phyloP scores from a whole-genome alignment of 64 coral and sea anemone species.

The Anthopleura sola region DNA sequence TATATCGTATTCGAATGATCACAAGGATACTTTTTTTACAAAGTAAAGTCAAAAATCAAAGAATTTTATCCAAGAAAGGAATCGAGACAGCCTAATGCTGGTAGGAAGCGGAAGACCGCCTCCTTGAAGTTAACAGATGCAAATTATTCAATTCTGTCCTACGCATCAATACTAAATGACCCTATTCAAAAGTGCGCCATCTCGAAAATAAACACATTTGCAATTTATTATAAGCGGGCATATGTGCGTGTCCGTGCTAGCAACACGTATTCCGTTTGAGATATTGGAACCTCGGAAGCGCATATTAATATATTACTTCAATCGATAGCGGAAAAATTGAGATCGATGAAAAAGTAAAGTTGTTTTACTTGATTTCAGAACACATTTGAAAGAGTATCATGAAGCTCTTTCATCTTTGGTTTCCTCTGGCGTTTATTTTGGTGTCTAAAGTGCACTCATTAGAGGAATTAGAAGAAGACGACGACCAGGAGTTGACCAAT shows the following conservation, averaged over 20 bases:
- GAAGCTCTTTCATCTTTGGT: slow-evolving; percentile 9
- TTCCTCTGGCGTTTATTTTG: slow-evolving; percentile 26
- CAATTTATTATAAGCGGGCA: background rate
- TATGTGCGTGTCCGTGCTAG: background rate
- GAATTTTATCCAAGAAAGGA: no score
- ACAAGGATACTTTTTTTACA: no score
- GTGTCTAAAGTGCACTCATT: slow-evolving; percentile 1
- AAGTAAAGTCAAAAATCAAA: no score
- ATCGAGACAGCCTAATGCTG: no score
- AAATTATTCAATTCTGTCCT: slow-evolving; percentile 5
- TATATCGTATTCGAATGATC: no score
- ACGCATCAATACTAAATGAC: slow-evolving; percentile 15
- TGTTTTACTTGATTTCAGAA: background rate
- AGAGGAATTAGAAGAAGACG: slow-evolving; percentile 31
- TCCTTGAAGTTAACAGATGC: background rate
- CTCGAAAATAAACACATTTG: slow-evolving; percentile 6
- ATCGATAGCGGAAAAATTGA: background rate
- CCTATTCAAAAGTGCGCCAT: background rate
- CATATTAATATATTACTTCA: background rate
- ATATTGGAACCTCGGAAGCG: background rate
- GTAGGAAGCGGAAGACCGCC: background rate
- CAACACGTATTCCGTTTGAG: background rate
- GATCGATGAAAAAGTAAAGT: background rate
- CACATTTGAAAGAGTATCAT: slow-evolving; percentile 6
- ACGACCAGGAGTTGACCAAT: slow-evolving; percentile 31